Evolutionary conservation across 2,113 vertebrate genomes (phyloP).

Genomic region (Lepisosteus oculatus): DNA sequence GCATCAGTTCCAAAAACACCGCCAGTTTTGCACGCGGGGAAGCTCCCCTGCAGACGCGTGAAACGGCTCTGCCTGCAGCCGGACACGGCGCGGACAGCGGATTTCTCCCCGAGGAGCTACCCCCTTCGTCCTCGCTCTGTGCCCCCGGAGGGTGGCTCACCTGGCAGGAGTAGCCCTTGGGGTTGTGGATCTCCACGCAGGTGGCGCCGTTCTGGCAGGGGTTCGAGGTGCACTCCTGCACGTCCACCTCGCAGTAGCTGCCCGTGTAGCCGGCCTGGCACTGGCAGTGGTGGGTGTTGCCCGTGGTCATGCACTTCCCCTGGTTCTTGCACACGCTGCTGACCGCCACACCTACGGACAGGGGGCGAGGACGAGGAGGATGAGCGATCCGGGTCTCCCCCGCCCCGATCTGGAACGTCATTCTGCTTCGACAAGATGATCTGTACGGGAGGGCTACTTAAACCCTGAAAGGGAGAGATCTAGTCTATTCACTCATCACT

Average conservation of each 20-base stretch:
- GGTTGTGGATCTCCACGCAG: slow-evolving; percentile 53
- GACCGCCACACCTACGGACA: slow-evolving; percentile 55
- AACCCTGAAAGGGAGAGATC: too few relatives aligned
- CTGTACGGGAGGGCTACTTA: too few relatives aligned
- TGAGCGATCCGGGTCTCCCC: too few relatives aligned
- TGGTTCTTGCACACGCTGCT: slow-evolving; percentile 78
- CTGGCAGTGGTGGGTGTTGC: slow-evolving; percentile 74
- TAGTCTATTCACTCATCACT: too few relatives aligned
- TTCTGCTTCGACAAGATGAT: too few relatives aligned
- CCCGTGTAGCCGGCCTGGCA: slow-evolving; percentile 83
- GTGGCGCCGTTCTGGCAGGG: slow-evolving; percentile 75
- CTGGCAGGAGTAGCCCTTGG: slow-evolving; percentile 71
- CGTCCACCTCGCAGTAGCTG: slow-evolving; percentile 82
- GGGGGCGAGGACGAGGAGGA: background rate
- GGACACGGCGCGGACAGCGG: too few relatives aligned
- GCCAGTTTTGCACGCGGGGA: too few relatives aligned
- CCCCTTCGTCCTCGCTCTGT: background rate
- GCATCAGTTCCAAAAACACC: too few relatives aligned
- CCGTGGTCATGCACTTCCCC: slow-evolving; percentile 69
- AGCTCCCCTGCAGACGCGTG: too few relatives aligned
- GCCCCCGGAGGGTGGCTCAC: slow-evolving; percentile 38
- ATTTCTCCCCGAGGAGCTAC: too few relatives aligned
- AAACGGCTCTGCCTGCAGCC: too few relatives aligned
- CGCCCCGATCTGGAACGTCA: too few relatives aligned
- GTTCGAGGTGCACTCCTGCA: slow-evolving; percentile 77